These are phyloP conservation scores for Peromyscus nudipes DNA, from an alignment of 2,797 vertebrate species.

Conservation along the genomic window DNA sequence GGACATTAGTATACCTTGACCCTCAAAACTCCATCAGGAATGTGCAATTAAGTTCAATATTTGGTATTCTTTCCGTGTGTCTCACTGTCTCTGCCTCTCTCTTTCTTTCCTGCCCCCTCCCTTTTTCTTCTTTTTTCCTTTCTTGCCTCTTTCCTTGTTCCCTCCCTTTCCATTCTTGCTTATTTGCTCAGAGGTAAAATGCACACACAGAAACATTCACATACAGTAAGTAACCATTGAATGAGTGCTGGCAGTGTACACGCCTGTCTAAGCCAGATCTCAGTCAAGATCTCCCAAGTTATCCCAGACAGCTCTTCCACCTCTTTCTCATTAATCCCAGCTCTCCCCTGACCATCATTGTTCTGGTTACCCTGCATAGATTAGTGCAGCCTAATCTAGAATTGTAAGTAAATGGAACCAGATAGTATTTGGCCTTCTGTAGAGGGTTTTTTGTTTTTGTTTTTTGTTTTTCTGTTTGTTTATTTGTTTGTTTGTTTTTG, in stretches of 20 bases:
- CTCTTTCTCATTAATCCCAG: not conserved
- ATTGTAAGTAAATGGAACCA: constrained; percentile 1
- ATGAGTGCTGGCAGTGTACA: not conserved
- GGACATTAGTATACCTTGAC: not conserved
- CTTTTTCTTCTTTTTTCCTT: too few relatives aligned
- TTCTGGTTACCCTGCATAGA: not conserved
- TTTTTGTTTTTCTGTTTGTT: too few relatives aligned
- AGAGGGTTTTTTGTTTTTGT: not conserved
- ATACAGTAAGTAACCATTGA: not conserved
- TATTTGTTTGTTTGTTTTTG: not conserved
- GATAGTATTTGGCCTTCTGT: not conserved
- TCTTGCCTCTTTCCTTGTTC: not conserved
- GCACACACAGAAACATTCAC: not conserved
- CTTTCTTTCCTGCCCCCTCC: not conserved
- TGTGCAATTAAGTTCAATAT: not conserved
- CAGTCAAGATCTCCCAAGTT: not conserved
- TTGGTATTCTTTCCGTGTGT: not conserved
- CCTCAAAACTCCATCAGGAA: not conserved
- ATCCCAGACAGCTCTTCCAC: not conserved
- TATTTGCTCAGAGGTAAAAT: not conserved
- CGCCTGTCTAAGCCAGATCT: not conserved
- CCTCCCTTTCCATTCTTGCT: not conserved
- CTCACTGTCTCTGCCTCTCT: not conserved
- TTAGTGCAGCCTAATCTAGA: not conserved
- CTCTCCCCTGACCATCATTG: not conserved